Percentiles rank a stretch among this genome's conserved stretches.
phyloP scores from a whole-genome alignment of 2,113 vertebrate species.

The Bubo bubo region DNA sequence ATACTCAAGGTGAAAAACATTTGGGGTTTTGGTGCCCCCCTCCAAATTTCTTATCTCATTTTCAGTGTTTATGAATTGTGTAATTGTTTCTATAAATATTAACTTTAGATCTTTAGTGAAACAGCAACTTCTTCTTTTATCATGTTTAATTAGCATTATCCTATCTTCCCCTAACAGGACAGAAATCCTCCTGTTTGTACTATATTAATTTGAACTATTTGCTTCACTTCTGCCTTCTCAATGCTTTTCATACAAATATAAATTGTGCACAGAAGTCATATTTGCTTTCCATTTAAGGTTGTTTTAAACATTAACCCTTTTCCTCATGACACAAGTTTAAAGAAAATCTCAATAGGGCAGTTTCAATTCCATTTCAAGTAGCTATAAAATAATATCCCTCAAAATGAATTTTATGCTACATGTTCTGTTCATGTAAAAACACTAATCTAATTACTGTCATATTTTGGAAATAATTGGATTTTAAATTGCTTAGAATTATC shows the following conservation, averaged over 20 bases:
- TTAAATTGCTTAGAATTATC: constrained; percentile 75
- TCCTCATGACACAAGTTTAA: not conserved
- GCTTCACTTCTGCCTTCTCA: not conserved
- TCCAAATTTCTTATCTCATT: not conserved
- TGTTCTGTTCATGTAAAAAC: constrained; percentile 32
- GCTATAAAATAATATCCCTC: constrained; percentile 16
- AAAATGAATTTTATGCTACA: constrained; percentile 18
- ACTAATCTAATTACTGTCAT: constrained; percentile 75
- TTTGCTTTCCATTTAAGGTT: not conserved
- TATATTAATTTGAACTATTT: not conserved
- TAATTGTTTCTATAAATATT: not conserved
- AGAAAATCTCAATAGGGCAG: not conserved
- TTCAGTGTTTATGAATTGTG: not conserved
- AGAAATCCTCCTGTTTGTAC: not conserved
- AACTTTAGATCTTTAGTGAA: not conserved
- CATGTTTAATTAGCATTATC: not conserved
- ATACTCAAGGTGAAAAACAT: not conserved
- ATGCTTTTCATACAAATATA: not conserved
- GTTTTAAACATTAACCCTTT: not conserved
- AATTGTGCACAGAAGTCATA: not conserved
- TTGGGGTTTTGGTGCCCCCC: accelerated
- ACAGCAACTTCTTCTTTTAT: not conserved
- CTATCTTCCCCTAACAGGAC: not conserved
- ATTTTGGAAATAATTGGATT: constrained; percentile 69
- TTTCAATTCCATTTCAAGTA: not conserved